phyloP scores from a whole-genome alignment of 2,888 invertebrate species.

The Drosophila antonietae region DNA sequence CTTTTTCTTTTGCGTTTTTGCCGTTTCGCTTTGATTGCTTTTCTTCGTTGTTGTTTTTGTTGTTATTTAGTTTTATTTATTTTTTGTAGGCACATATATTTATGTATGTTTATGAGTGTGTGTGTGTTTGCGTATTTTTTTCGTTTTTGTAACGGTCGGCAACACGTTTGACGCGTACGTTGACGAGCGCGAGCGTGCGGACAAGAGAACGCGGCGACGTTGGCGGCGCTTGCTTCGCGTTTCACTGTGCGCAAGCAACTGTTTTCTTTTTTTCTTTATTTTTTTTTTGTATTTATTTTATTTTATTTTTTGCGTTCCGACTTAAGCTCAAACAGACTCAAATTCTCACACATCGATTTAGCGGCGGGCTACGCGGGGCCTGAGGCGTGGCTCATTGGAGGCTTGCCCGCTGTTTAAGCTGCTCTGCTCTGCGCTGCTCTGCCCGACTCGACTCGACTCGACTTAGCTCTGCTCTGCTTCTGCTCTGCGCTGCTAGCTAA shows the following conservation, averaged over 20 bases:
- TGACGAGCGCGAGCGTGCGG: constrained; percentile 31
- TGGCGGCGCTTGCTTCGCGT: constrained; percentile 67
- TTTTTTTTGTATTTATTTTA: constrained; percentile 35
- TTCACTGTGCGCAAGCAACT: constrained; percentile 74
- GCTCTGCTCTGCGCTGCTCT: constrained; percentile 19
- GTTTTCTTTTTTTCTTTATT: constrained; percentile 53
- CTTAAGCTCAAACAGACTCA: constrained; percentile 56
- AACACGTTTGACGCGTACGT: constrained; percentile 49
- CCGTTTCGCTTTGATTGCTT: constrained; percentile 12
- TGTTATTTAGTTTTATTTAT: not conserved
- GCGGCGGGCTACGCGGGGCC: not conserved
- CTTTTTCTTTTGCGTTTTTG: constrained; percentile 28
- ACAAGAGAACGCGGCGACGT: constrained; percentile 49
- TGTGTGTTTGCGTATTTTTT: constrained; percentile 4
- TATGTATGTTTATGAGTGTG: not conserved
- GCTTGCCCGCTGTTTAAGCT: constrained; percentile 51
- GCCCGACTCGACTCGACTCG: constrained; percentile 10
- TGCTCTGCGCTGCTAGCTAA: constrained; percentile 36
- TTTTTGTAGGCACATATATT: not conserved
- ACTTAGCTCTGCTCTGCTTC: constrained; percentile 13
- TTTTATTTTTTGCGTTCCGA: constrained; percentile 32
- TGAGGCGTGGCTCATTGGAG: constrained; percentile 23
- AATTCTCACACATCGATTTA: constrained; percentile 58
- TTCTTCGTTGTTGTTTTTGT: not conserved
- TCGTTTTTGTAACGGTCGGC: constrained; percentile 51